These are phyloP conservation scores for Hydropotes inermis DNA, from an alignment of 2,113 vertebrate species.

Conservation along the genomic window DNA sequence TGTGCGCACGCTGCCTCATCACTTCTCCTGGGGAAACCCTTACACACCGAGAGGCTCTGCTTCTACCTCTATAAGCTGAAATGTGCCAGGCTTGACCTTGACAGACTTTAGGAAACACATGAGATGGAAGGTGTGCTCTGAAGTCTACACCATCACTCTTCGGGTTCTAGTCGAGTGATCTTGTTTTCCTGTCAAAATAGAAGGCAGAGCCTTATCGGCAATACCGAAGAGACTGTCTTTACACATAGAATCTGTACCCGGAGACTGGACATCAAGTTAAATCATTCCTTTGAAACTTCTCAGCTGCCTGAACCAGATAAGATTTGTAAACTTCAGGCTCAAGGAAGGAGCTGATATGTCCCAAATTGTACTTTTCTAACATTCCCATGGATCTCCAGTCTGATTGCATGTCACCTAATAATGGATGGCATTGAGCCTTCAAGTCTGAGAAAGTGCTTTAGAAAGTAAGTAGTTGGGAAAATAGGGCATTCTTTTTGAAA, in stretches of 20 bases:
- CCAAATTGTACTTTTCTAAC: not conserved
- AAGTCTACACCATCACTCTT: not conserved
- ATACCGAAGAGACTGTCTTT: not conserved
- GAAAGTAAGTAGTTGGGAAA: not conserved
- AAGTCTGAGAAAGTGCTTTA: not conserved
- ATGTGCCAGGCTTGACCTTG: not conserved
- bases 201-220: not conserved
- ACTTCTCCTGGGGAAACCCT: not conserved
- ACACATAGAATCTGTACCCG: not conserved
- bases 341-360: not conserved
- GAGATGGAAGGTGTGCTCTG: not conserved
- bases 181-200: not conserved
- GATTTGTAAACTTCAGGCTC: not conserved
- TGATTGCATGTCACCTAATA: not conserved
- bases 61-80: not conserved
- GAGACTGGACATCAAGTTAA: not conserved
- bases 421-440: not conserved
- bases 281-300: not conserved
- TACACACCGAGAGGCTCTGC: fast-evolving
- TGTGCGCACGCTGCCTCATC: not conserved
- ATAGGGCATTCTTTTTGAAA: not conserved
- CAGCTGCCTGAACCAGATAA: conserved; percentile 5
- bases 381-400: not conserved
- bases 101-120: not conserved
- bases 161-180: not conserved